These are phyloP conservation scores for Sarcophaga rosellei DNA, from an alignment of 2,888 invertebrate genomes.

Conservation along the genomic window DNA sequence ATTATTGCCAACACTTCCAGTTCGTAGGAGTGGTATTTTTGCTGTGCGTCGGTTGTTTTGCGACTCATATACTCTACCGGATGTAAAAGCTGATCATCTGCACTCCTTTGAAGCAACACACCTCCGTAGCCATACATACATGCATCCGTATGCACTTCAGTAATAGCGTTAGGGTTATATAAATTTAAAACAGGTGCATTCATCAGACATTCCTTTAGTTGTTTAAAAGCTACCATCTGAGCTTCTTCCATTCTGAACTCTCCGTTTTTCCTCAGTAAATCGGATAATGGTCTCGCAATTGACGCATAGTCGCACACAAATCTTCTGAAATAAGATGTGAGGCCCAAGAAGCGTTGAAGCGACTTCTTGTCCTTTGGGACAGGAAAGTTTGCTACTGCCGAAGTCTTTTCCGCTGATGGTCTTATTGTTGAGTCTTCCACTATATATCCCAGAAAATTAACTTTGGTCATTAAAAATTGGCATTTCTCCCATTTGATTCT, in stretches of 20 bases:
- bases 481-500: conserved; percentile 68
- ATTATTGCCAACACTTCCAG: conserved; percentile 1
- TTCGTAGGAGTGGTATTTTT: conserved; percentile 25
- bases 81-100: conserved; percentile 11
- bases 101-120: conserved; percentile 12
- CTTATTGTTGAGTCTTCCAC: conserved; percentile 53
- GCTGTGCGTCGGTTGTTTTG: neutral
- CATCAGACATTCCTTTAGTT: conserved; percentile 19
- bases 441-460: conserved; percentile 61
- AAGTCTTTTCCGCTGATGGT: conserved; percentile 48
- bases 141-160: conserved; percentile 66
- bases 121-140: conserved; percentile 66
- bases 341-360: conserved; percentile 48
- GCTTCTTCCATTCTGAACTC: conserved; percentile 68
- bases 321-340: conserved; percentile 64
- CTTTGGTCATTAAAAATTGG: conserved; percentile 58
- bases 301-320: conserved; percentile 49
- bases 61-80: conserved; percentile 47
- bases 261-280: conserved; percentile 65
- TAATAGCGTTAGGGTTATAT: neutral
- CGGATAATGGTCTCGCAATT: conserved; percentile 47
- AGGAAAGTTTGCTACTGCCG: conserved; percentile 51
- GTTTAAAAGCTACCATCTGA: conserved; percentile 50
- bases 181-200: conserved; percentile 25
- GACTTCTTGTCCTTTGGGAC: conserved; percentile 24